phyloP scores from a whole-genome alignment of 2,888 invertebrate species.

The Plagodis dolabraria region DNA sequence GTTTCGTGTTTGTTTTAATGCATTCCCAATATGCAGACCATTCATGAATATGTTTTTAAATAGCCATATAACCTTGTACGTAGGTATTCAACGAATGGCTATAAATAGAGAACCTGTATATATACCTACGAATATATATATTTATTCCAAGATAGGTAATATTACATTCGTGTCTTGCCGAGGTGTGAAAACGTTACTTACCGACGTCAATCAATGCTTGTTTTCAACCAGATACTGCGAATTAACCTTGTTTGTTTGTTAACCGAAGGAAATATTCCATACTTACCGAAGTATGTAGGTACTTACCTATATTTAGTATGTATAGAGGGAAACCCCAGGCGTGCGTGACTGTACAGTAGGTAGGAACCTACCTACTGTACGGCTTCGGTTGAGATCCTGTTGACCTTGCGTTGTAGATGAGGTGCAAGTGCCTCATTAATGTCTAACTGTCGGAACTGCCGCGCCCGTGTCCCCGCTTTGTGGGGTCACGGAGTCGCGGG shows the following conservation, averaged over 20 bases:
- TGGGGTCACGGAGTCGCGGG: no score
- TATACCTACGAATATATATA: no score
- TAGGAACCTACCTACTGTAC: no score
- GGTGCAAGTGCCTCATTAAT: no score
- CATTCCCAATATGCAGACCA: slow-evolving; percentile 10
- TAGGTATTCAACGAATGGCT: neutral
- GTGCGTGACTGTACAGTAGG: neutral
- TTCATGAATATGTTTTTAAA: slow-evolving; percentile 10
- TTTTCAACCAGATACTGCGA: slow-evolving; percentile 10
- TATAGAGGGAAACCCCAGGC: slow-evolving; percentile 12
- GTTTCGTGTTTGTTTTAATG: slow-evolving; percentile 14
- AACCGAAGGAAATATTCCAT: slow-evolving; percentile 12
- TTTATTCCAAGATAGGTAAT: no score
- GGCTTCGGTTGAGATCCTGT: no score
- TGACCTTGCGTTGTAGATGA: no score
- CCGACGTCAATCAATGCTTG: slow-evolving; percentile 19
- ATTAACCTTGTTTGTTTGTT: slow-evolving; percentile 9
- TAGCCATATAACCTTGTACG: slow-evolving; percentile 19
- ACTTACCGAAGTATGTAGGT: neutral
- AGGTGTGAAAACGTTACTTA: slow-evolving; percentile 10
- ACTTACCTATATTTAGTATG: slow-evolving; percentile 1
- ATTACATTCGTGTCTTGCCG: slow-evolving; percentile 4
- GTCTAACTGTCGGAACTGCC: no score
- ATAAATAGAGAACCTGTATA: no score
- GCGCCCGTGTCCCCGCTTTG: no score